Evolutionary conservation across 2,797 vertebrate genomes (phyloP), one percentile per base, ranked within the genome.

Genomic region (Arctocebus calabarensis): DNA sequence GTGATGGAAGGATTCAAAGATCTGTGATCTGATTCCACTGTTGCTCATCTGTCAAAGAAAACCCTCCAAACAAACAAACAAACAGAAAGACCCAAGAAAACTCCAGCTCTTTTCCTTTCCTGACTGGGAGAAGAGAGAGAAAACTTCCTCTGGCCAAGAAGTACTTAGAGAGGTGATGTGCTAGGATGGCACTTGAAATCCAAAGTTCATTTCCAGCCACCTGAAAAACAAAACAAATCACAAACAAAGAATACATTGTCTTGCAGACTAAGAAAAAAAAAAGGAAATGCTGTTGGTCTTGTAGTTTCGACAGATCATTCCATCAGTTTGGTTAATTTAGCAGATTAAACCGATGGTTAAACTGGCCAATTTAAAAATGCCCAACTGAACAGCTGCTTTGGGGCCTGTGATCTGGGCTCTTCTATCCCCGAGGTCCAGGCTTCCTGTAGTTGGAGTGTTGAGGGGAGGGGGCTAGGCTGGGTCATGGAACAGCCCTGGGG

Each of bases 341-440:
- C 66, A 94, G 83, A 64, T 97, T 94, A 96, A 93, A 78, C 84
- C 45, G 62, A 16, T 96, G 75, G 88, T 96, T 96, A 91, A 95
- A 79, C 34, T 64, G 88, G 84, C 66, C 29, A 25, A 73, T 85
- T 94, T 43, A 95, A 88, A 94, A 91, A 90, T 55, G 83, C 40
- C 89, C 77, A 88, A 12, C 68, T 74, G 34, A 10, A 32, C 19
- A 34, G 85, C 84, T 57, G 52, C 48, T 87, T 92, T n/a, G 61
- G 3, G 2, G 37, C 27, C 90, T 70, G 29, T 43, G 88, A 64
- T 95, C 37, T 22, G 57, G 62, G 77, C 62, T 82, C 81, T 68
- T 83, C 75, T 23, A 40, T 68, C 22, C 40, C 20, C 17, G 43
- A 90, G 75, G 71, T 93, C 70, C 3, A 52, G 48, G 55, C 52